Conservation (phyloP, 2,888 invertebrate genomes). For the Polydrusus pterygomalis region DNA sequence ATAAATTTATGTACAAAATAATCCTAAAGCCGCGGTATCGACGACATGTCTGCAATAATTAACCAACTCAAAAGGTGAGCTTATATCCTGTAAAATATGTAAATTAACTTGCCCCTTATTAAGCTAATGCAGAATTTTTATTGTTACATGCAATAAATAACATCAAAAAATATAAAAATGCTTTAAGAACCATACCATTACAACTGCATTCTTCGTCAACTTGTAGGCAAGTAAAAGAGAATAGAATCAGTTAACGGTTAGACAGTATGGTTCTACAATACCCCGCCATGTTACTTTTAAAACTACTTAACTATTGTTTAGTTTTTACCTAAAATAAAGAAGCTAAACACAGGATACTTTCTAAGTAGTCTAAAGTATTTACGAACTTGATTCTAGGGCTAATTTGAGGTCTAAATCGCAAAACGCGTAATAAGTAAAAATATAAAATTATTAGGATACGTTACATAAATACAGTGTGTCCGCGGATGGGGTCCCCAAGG, state of each 20-base stretch:
- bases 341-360: too few species aligned
- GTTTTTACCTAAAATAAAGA: too few species aligned
- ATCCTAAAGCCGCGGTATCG: too few species aligned
- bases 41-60: background rate
- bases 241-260: constrained; percentile 21
- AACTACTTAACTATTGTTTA: background rate
- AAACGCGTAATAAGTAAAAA: too few species aligned
- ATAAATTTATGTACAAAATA: too few species aligned
- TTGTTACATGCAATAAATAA: constrained; percentile 11
- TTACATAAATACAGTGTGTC: too few species aligned
- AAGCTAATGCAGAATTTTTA: constrained; percentile 31
- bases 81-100: background rate
- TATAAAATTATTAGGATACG: too few species aligned
- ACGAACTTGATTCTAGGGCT: too few species aligned
- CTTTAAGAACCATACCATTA: constrained; percentile 43
- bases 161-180: constrained; percentile 19
- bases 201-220: constrained; percentile 43
- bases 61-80: background rate
- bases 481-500: too few species aligned
- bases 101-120: constrained; percentile 13
- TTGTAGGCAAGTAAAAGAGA: constrained; percentile 38
- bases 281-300: background rate
- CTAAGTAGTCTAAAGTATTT: too few species aligned
- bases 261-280: constrained; percentile 5
- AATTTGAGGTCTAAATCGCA: too few species aligned